Conservation (phyloP, 2,888 invertebrate species). For the Agrotis ipsilon region DNA sequence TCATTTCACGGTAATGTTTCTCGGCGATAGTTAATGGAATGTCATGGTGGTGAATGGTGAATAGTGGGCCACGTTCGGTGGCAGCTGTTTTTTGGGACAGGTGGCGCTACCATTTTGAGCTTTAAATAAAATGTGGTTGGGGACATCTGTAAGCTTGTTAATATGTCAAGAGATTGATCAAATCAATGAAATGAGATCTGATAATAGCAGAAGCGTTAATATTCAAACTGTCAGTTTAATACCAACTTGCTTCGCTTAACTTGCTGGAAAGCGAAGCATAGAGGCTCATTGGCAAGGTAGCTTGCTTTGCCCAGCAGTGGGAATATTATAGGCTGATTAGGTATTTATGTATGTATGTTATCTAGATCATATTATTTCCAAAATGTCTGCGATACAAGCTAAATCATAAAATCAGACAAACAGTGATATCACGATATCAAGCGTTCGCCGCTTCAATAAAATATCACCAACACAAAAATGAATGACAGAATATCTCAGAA, state of each 20-base stretch:
- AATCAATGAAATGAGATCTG: neutral
- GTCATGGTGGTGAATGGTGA: slow-evolving; percentile 46
- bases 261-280: too few species aligned
- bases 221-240: neutral
- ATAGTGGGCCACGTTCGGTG: slow-evolving; percentile 21
- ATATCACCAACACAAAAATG: slow-evolving; percentile 65
- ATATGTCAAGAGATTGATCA: neutral
- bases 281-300: too few species aligned
- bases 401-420: neutral
- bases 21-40: slow-evolving; percentile 47
- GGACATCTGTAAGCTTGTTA: too few species aligned
- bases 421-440: slow-evolving; percentile 26
- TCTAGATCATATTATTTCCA: too few species aligned
- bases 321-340: too few species aligned
- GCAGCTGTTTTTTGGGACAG: slow-evolving; percentile 55
- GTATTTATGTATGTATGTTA: too few species aligned
- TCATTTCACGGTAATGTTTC: slow-evolving; percentile 42
- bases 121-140: too few species aligned
- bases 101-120: slow-evolving; percentile 37
- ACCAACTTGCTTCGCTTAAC: too few species aligned
- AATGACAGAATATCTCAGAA: slow-evolving; percentile 66
- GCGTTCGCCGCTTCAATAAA: slow-evolving; percentile 48
- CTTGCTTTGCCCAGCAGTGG: too few species aligned
- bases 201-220: neutral
- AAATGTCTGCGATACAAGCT: neutral